phyloP scores from a whole-genome alignment of 1,140 invertebrate genomes.

The Kradibia gibbosae region DNA sequence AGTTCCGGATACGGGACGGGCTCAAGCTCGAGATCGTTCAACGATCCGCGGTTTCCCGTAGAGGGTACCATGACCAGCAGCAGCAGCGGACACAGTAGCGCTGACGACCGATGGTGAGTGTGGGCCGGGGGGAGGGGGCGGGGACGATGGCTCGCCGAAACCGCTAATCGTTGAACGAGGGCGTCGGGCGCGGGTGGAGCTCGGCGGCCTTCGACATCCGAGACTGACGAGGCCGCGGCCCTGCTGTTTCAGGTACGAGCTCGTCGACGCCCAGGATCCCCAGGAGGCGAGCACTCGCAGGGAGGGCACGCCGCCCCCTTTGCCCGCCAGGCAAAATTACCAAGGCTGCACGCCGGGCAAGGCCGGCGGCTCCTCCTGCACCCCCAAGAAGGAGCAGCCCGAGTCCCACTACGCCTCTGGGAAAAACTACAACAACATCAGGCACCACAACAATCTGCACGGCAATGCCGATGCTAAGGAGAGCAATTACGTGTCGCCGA shows the following conservation, averaged over 20 bases:
- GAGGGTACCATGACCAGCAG: slow-evolving; percentile 78
- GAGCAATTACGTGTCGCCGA: slow-evolving; percentile 65
- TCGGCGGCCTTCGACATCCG: not conserved
- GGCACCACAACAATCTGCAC: slow-evolving; percentile 64
- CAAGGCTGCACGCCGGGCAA: slow-evolving; percentile 60
- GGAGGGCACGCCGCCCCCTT: slow-evolving; percentile 72
- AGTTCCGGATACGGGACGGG: slow-evolving; percentile 90
- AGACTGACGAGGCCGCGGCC: too few species aligned
- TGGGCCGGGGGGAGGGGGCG: slow-evolving; percentile 17
- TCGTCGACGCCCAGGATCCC: slow-evolving; percentile 72
- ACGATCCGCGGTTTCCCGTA: slow-evolving; percentile 73
- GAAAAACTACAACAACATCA: slow-evolving; percentile 59
- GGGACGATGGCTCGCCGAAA: slow-evolving; percentile 36
- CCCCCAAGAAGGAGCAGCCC: slow-evolving; percentile 64
- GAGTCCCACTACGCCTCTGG: slow-evolving; percentile 61
- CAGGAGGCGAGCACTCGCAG: slow-evolving; percentile 60
- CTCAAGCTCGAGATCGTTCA: slow-evolving; percentile 81
- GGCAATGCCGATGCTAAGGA: slow-evolving; percentile 66
- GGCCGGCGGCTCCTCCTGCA: slow-evolving; percentile 19
- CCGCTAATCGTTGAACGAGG: slow-evolving; percentile 56
- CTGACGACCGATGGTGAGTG: slow-evolving; percentile 78
- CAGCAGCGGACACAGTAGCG: slow-evolving; percentile 78
- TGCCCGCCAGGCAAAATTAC: slow-evolving; percentile 71
- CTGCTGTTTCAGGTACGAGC: slow-evolving; percentile 74
- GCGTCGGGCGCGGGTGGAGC: slow-evolving; percentile 1